Conservation (phyloP, 2,797 vertebrate species). For the Malacoctenus gilli region DNA sequence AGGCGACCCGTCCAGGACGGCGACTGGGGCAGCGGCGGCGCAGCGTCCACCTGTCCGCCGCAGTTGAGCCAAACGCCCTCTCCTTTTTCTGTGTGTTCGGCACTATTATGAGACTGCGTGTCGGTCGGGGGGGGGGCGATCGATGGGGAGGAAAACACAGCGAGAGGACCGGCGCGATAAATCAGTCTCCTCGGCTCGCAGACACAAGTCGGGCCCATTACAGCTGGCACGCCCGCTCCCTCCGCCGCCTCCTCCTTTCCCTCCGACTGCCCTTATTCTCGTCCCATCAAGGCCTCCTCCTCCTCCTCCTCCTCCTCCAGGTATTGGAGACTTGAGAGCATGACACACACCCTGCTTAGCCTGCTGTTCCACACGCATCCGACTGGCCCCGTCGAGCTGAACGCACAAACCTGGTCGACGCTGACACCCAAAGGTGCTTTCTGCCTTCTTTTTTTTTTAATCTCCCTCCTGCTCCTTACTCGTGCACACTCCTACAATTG, state of each 20-base stretch:
- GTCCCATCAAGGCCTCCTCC: slow-evolving; percentile 27
- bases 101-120: slow-evolving; percentile 72
- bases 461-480: not conserved
- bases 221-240: slow-evolving; percentile 56
- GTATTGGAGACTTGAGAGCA: slow-evolving; percentile 39
- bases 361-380: slow-evolving; percentile 43
- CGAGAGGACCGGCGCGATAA: slow-evolving; percentile 66
- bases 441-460: slow-evolving; percentile 15
- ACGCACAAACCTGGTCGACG: slow-evolving; percentile 32
- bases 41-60: slow-evolving; percentile 52
- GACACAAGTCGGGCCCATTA: slow-evolving; percentile 62
- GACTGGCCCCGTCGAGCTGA: slow-evolving; percentile 35
- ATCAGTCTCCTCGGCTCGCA: slow-evolving; percentile 63
- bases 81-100: slow-evolving; percentile 68
- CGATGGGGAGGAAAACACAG: slow-evolving; percentile 74
- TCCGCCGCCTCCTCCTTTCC: slow-evolving; percentile 24
- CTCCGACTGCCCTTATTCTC: slow-evolving; percentile 18
- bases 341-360: slow-evolving; percentile 46
- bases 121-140: slow-evolving; percentile 70
- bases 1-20: slow-evolving; percentile 44
- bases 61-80: slow-evolving; percentile 57
- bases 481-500: too few relatives aligned
- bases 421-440: slow-evolving; percentile 51
- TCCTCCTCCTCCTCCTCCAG: slow-evolving; percentile 16
- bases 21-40: slow-evolving; percentile 54